Conservation (phyloP, 2,888 invertebrate genomes). For the Coleophora deauratella region DNA sequence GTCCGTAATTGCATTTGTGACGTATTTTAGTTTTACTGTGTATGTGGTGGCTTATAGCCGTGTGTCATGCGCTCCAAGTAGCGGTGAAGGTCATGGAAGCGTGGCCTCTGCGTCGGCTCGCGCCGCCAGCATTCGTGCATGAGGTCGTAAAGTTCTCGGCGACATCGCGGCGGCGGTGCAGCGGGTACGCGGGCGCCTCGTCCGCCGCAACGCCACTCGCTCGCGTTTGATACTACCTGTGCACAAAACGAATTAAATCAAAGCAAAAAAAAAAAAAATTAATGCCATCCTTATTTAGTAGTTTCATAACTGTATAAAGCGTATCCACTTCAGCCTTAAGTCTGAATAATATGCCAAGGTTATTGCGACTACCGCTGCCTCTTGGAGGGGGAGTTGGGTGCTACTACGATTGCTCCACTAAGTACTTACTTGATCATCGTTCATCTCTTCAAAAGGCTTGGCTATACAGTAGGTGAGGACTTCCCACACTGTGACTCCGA, state of each 20-base stretch:
- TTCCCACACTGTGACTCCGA: conserved; percentile 93
- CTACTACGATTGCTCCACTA: no score
- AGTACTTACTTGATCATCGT: conserved; percentile 83
- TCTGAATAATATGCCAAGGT: no score
- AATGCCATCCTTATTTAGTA: background rate
- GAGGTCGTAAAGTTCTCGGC: conserved; percentile 91
- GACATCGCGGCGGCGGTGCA: conserved; percentile 82
- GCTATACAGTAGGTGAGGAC: conserved; percentile 85
- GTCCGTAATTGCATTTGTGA: no score
- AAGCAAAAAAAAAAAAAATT: conserved; percentile 56
- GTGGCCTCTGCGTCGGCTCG: conserved; percentile 84
- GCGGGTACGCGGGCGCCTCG: conserved; percentile 59
- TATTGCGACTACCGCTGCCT: no score
- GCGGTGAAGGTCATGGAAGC: conserved; percentile 90
- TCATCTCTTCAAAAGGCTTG: conserved; percentile 86
- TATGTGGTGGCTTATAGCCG: conserved; percentile 72
- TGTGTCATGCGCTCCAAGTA: conserved; percentile 87
- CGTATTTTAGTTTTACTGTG: no score
- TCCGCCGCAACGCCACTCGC: conserved; percentile 76
- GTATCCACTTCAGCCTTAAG: no score
- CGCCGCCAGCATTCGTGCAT: conserved; percentile 95
- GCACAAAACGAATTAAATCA: no score
- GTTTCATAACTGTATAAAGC: no score
- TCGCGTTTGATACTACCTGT: conserved; percentile 79
- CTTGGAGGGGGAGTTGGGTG: no score